Evolutionary conservation across 2,113 vertebrate species (phyloP).

Genomic region (Collichthys lucidus): DNA sequence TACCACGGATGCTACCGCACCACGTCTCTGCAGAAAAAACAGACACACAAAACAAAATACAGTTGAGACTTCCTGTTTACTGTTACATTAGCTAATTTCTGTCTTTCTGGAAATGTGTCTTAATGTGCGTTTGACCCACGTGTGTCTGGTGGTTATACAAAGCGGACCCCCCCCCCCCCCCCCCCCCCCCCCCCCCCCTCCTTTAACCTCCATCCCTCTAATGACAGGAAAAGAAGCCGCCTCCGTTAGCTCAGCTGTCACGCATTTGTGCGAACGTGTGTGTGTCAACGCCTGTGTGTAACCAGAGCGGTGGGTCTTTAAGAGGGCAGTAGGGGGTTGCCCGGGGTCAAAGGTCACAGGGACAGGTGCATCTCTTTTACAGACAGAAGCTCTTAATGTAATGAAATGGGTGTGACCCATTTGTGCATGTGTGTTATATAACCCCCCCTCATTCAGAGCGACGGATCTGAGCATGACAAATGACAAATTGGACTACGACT

Average conservation of each 20-base stretch:
- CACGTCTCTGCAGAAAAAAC: background rate
- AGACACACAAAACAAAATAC: background rate
- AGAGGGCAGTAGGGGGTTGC: slow-evolving; percentile 27
- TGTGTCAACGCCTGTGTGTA: slow-evolving; percentile 39
- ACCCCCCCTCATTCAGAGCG: slow-evolving; percentile 1
- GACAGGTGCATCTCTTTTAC: slow-evolving; percentile 43
- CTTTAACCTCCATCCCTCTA: slow-evolving; percentile 39
- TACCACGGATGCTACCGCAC: background rate
- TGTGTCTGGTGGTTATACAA: slow-evolving; percentile 2
- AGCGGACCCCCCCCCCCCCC: background rate
- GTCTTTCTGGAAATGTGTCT: slow-evolving; percentile 3
- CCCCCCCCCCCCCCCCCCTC: background rate
- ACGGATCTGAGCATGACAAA: background rate
- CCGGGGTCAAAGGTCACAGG: slow-evolving; percentile 66
- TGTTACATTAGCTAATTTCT: slow-evolving; percentile 8
- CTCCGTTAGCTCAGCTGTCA: slow-evolving; percentile 49
- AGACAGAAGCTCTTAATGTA: slow-evolving; percentile 54
- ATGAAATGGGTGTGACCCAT: slow-evolving; percentile 39
- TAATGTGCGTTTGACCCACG: slow-evolving; percentile 30
- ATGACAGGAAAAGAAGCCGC: slow-evolving; percentile 41
- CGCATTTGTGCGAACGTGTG: background rate
- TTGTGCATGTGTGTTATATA: slow-evolving; percentile 32
- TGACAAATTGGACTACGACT: background rate
- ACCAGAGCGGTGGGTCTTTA: slow-evolving; percentile 47
- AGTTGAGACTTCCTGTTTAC: background rate